Base-by-base conservation (phyloP, 2,888 invertebrate genomes). In the Caenorhabditis doughertyi region DNA sequence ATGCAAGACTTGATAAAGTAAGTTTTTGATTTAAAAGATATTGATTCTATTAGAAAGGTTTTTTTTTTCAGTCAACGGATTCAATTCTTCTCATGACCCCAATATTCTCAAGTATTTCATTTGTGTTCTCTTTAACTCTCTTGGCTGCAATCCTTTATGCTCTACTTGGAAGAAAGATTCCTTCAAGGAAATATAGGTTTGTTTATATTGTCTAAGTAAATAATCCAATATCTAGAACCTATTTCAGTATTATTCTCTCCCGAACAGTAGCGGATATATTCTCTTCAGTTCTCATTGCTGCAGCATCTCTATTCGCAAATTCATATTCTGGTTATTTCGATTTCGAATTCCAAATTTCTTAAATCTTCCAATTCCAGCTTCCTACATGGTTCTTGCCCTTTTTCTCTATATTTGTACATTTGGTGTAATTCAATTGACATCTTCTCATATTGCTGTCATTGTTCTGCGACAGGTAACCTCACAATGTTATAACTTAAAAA, bases 371-470 rank as follows among this genome's bases (percentile, higher is more conserved):
- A 71, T 74, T 76, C n/a, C 86, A 56, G 86, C 87, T 39, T 88
- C 87, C 21, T 85, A 86, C 71, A 84, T 88, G 67, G 77, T 88
- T 53, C 81, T 88, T 8, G 84, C 87, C 58, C 72, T 89, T 3
- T 88, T 86, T 67, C 84, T 89, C n/a, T 87, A 83, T 67, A 81
- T 89, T 32, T 82, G 85, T 32, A 87, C 89, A n/a, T 89, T 89
- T 47, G 87, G 85, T 25, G 83, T 87, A 35, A 71, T 89, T 35
- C 87, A 87, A 32, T 68, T 86, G 16, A 85, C 85, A n/a, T 79
- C 85, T 23, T 87, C 87, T 21, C 88, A 89, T 65, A 80, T 85
- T 39, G 81, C 85, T 11, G 81, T 87, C 25, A 83, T 88, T 23
- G 76, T 87, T 39, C 72, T 89, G 8, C 74, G 89, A 67, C 87